phyloP scores from a whole-genome alignment of 2,888 invertebrate genomes.

The Lingula anatina region DNA sequence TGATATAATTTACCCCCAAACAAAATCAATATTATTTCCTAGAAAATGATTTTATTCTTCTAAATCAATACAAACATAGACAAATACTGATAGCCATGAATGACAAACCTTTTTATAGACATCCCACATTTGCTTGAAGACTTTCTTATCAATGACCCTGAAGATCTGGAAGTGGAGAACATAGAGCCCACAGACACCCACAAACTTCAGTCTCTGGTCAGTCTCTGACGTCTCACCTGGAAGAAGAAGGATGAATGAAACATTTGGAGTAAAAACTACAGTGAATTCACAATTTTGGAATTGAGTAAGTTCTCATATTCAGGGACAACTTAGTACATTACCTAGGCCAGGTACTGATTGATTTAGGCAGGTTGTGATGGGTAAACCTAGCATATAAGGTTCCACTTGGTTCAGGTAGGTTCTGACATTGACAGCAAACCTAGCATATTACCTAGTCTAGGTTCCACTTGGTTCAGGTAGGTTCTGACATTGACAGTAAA shows the following conservation, averaged over 20 bases:
- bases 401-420: too few species aligned
- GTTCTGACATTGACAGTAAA: constrained; percentile 66
- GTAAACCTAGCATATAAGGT: too few species aligned
- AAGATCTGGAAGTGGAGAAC: constrained; percentile 58
- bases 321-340: not conserved
- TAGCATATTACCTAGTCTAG: constrained; percentile 44
- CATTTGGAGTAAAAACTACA: too few species aligned
- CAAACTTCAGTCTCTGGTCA: constrained; percentile 46
- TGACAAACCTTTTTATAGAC: constrained; percentile 66
- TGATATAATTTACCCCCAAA: not conserved
- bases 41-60: too few species aligned
- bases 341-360: not conserved
- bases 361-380: too few species aligned
- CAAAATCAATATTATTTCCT: too few species aligned
- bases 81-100: too few species aligned
- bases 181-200: constrained; percentile 51
- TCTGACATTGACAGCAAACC: too few species aligned
- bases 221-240: constrained; percentile 44
- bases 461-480: constrained; percentile 48
- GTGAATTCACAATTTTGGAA: too few species aligned
- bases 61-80: too few species aligned
- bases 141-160: constrained; percentile 71
- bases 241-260: too few species aligned
- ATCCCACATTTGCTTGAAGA: constrained; percentile 69
- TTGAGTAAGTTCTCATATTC: too few species aligned